Percentiles rank a stretch among this genome's conserved stretches.
phyloP scores from a whole-genome alignment of 2,113 vertebrate species.

The Hippocampus comes region DNA sequence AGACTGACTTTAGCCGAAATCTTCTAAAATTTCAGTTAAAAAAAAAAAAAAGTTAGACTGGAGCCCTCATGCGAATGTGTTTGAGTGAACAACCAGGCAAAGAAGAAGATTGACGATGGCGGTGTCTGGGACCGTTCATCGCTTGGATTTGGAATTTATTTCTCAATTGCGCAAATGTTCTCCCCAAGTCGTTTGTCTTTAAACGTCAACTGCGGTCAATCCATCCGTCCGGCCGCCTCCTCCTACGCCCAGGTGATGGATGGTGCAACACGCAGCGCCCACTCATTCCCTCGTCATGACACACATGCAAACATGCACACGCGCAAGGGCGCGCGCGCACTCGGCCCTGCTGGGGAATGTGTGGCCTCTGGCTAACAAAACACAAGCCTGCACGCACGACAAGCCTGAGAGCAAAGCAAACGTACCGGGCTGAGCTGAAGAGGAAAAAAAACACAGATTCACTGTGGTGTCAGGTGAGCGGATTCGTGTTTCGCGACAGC shows the following conservation, averaged over 20 bases:
- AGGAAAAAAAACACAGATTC: no score
- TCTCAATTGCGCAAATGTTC: neutral
- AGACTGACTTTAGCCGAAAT: no score
- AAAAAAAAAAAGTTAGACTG: no score
- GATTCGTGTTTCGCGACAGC: no score
- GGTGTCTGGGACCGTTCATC: neutral
- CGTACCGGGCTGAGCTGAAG: no score
- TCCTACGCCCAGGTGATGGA: constrained; percentile 51
- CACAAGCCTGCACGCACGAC: constrained; percentile 31
- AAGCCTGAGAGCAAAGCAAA: constrained; percentile 15
- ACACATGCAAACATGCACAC: neutral
- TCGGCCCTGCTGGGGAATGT: constrained; percentile 64
- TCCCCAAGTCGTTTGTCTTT: neutral
- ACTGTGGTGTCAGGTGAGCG: no score
- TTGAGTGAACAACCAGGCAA: no score
- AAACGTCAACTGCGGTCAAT: constrained; percentile 7
- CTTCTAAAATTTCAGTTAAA: no score
- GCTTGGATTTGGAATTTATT: neutral
- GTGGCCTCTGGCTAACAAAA: constrained; percentile 67
- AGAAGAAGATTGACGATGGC: no score
- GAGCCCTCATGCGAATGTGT: no score
- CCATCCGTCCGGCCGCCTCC: constrained; percentile 17
- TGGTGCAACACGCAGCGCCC: constrained; percentile 44
- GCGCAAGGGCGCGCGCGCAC: neutral
- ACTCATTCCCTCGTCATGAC: constrained; percentile 15